Percentiles rank a stretch among this genome's conserved stretches.
Evolutionary conservation across 1,140 invertebrate genomes (phyloP).

Genomic region (Drosophila mojavensis): DNA sequence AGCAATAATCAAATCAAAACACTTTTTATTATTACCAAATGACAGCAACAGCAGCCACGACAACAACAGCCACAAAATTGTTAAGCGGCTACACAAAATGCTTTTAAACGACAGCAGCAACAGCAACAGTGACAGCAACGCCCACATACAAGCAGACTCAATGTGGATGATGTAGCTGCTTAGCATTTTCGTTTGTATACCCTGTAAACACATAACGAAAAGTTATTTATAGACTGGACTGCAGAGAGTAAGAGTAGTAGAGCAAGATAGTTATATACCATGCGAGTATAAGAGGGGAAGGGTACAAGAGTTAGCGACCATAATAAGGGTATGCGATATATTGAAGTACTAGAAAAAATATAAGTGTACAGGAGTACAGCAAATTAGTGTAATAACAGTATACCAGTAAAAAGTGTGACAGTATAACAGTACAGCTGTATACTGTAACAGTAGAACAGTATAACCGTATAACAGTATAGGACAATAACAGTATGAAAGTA

Average conservation of each 20-base stretch:
- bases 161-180: not conserved
- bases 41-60: constrained; percentile 28
- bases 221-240: too few species aligned
- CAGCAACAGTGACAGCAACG: not conserved
- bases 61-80: constrained; percentile 7
- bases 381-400: too few species aligned
- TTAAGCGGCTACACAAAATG: constrained; percentile 35
- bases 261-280: too few species aligned
- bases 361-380: too few species aligned
- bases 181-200: constrained; percentile 4
- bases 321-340: too few species aligned
- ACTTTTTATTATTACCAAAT: constrained; percentile 73
- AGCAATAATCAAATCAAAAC: constrained; percentile 82
- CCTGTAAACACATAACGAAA: not conserved
- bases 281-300: too few species aligned
- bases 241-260: too few species aligned
- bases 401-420: too few species aligned
- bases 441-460: not conserved
- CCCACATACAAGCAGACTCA: not conserved
- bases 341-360: too few species aligned
- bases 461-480: constrained; percentile 3
- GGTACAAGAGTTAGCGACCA: too few species aligned
- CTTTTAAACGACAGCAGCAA: constrained; percentile 39
- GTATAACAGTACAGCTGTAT: too few species aligned
- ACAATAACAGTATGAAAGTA: not conserved